These are phyloP conservation scores for Cordilura impudica DNA, from an alignment of 2,888 invertebrate species.

Conservation along the genomic window DNA sequence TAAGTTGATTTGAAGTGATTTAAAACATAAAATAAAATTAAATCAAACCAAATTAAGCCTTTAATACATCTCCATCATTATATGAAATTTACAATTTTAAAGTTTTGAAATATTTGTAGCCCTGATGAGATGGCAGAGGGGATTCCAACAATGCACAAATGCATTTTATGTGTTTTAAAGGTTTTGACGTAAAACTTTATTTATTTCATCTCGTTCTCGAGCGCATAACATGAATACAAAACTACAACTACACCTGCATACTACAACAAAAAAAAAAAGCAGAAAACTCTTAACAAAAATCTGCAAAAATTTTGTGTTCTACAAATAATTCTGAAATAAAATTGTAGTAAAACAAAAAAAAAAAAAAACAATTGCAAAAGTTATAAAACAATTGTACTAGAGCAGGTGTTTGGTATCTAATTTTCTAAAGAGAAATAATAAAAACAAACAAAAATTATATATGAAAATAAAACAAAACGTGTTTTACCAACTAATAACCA, in stretches of 20 bases:
- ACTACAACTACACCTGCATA: too few species aligned
- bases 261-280: too few species aligned
- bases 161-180: slow-evolving; percentile 47
- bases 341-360: background rate
- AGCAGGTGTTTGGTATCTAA: slow-evolving; percentile 54
- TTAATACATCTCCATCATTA: too few species aligned
- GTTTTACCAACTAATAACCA: background rate
- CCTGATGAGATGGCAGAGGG: too few species aligned
- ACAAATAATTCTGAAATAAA: background rate
- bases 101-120: too few species aligned
- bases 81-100: too few species aligned
- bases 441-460: background rate
- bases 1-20: too few species aligned
- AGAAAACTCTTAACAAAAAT: too few species aligned
- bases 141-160: slow-evolving; percentile 45
- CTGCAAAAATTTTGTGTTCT: background rate
- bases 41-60: too few species aligned
- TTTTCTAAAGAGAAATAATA: slow-evolving; percentile 27
- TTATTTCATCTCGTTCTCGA: too few species aligned
- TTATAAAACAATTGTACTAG: slow-evolving; percentile 51
- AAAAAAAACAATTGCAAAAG: slow-evolving; percentile 19
- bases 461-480: background rate
- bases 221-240: too few species aligned
- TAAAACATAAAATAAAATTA: too few species aligned
- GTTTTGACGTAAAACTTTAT: slow-evolving; percentile 41